Conservation (phyloP, 2,113 vertebrate genomes). For the Pseudorhombus dupliciocellatus region DNA sequence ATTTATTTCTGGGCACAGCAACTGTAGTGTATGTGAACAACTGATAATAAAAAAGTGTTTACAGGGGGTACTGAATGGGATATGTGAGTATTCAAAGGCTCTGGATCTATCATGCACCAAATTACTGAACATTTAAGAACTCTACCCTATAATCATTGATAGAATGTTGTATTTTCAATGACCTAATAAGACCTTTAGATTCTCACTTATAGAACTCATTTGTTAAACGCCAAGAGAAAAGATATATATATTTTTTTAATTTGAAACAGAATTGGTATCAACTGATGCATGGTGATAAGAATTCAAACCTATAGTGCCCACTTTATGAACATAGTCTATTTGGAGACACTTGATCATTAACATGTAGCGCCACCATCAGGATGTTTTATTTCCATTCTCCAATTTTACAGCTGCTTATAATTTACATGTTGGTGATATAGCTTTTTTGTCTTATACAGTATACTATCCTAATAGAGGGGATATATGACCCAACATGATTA, state of each 20-base stretch:
- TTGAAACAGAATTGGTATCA: neutral
- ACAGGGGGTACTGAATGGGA: neutral
- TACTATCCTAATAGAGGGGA: neutral
- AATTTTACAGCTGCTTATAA: neutral
- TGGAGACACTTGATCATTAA: neutral
- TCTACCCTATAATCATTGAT: neutral
- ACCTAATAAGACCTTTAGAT: neutral
- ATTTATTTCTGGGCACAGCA: neutral
- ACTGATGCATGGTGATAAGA: neutral
- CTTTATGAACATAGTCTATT: neutral
- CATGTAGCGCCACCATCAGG: neutral
- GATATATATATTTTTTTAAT: neutral
- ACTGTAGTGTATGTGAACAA: neutral
- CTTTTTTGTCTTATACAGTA: neutral
- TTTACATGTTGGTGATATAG: neutral
- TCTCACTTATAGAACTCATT: too few species aligned
- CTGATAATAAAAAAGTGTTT: neutral
- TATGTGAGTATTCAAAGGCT: neutral
- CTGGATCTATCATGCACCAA: neutral
- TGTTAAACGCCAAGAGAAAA: neutral
- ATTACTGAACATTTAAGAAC: neutral
- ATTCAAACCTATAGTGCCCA: neutral
- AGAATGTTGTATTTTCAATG: neutral
- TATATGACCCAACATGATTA: too few species aligned
- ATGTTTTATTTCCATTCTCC: neutral